Conservation (phyloP, 2,888 invertebrate species). For the Liodrosophila aerea region DNA sequence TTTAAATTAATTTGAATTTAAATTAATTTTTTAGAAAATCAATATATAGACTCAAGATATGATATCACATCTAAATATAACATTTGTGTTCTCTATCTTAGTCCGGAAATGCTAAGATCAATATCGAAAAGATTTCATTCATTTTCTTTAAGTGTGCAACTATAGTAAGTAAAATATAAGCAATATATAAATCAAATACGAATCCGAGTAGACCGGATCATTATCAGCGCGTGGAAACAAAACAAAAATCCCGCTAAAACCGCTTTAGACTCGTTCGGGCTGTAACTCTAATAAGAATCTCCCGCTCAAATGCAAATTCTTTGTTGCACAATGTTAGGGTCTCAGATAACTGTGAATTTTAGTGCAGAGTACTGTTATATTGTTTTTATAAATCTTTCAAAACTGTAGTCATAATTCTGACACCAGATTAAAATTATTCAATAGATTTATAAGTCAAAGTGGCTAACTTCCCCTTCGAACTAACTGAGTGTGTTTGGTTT, state of each 20-base stretch:
- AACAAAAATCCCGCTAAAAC: slow-evolving; percentile 40
- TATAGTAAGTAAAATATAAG: slow-evolving; percentile 14
- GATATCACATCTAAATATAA: no score
- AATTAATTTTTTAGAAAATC: no score
- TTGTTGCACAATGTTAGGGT: slow-evolving; percentile 7
- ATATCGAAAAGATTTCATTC: no score
- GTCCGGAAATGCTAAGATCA: no score
- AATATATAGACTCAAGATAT: no score
- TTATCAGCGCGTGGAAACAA: slow-evolving; percentile 42
- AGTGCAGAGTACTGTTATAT: neutral
- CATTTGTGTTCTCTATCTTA: no score
- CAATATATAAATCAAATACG: slow-evolving; percentile 29
- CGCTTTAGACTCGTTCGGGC: slow-evolving; percentile 30
- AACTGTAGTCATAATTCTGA: slow-evolving; percentile 48
- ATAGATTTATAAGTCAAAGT: slow-evolving; percentile 52
- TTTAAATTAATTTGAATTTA: no score
- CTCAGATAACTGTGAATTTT: slow-evolving; percentile 11
- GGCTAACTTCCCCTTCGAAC: no score
- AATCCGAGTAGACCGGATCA: slow-evolving; percentile 28
- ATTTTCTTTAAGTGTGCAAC: neutral
- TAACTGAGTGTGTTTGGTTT: neutral
- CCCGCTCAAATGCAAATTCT: slow-evolving; percentile 43
- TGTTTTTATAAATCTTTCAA: slow-evolving; percentile 47
- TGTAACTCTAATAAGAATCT: slow-evolving; percentile 32
- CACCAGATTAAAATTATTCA: slow-evolving; percentile 66